These are phyloP conservation scores for Nothocercus nigrocapillus DNA, from an alignment of 2,113 vertebrate species.

Conservation along the genomic window DNA sequence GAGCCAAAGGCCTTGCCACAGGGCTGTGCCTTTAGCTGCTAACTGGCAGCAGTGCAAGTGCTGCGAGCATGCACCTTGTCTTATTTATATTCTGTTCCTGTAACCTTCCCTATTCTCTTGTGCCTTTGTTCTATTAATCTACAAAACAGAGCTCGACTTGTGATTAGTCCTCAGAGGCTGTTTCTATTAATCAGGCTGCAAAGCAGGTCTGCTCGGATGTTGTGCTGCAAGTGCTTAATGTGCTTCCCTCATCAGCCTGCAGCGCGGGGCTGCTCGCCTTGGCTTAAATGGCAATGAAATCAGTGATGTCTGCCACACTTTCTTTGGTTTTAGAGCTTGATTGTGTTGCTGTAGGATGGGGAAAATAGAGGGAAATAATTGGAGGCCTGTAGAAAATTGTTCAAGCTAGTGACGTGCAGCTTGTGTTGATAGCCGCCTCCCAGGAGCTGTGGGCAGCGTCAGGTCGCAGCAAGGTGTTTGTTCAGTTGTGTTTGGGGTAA, in stretches of 20 bases:
- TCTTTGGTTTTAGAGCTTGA: background rate
- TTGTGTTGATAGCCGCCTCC: rapidly evolving
- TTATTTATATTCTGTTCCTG: slow-evolving; percentile 78
- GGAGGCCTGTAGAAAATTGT: background rate
- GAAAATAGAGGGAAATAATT: background rate
- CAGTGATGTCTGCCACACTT: slow-evolving; percentile 15
- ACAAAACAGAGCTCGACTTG: slow-evolving; percentile 78
- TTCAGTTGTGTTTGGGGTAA: background rate
- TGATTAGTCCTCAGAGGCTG: slow-evolving; percentile 81
- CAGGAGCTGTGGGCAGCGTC: background rate
- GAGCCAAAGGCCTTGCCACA: background rate
- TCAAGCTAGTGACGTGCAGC: background rate
- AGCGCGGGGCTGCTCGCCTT: slow-evolving; percentile 1
- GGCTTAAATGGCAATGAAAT: slow-evolving; percentile 44
- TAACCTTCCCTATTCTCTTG: slow-evolving; percentile 64
- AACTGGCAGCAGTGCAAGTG: slow-evolving; percentile 34
- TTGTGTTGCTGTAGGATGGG: background rate
- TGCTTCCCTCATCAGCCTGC: slow-evolving; percentile 45
- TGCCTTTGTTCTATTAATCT: slow-evolving; percentile 82
- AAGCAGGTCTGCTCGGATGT: slow-evolving; percentile 69
- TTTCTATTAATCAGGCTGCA: slow-evolving; percentile 83
- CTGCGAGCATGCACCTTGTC: slow-evolving; percentile 67
- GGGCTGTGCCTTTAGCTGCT: slow-evolving; percentile 25
- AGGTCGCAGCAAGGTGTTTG: background rate
- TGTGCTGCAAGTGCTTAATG: slow-evolving; percentile 69